Evolutionary conservation across 1,140 invertebrate genomes (phyloP), one percentile per base, ranked within the genome.

Genomic region (Dinothrombium tinctorium): DNA sequence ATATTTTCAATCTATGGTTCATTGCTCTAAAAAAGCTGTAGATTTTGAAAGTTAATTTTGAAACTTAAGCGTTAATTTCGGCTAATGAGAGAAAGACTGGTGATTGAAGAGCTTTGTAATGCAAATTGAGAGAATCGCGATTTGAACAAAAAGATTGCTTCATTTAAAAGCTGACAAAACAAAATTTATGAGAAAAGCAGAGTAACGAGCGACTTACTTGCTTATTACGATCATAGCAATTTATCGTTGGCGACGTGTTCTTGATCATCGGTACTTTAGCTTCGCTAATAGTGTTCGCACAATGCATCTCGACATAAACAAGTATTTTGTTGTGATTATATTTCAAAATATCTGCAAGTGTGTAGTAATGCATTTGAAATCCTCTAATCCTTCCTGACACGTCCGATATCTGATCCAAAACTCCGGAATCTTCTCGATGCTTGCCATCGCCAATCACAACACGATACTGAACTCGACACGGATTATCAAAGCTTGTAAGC

Each of bases 191-290:
- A 8, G 33, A 15, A 12, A 7, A 12, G 9, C 17, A 7, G 7
- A 33, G 9, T 33, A 33, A 8, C 7, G 17, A 33, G 14, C 7
- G 14, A 31, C 23, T 37, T 8, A 45, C 44, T 41, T 46, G 73
- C 48, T 81, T 80, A 53, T 83, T 78, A 1, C 75, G 61, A 56
- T 84, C 79, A 57, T 80, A 82, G 53, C 75, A 78, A 14, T 76
- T 74, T 0, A 72, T 67, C 0, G 55, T 51, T 8, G 43, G 40
- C 2, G 49, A 55, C 11, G 48, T 44, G 25, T 47, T 52, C 28
- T 48, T 45, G 42, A 44, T 46, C 12, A 59, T 37, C 7, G 55
- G 55, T 5, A 76, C 60, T 28, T 64, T 60, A 0, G 75, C 66
- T 53, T 76, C 73, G 44, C 72, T 74, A 20, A 82, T 67, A 2